These are phyloP conservation scores for Ectobius pallidus DNA, from an alignment of 2,888 invertebrate genomes.

Conservation along the genomic window DNA sequence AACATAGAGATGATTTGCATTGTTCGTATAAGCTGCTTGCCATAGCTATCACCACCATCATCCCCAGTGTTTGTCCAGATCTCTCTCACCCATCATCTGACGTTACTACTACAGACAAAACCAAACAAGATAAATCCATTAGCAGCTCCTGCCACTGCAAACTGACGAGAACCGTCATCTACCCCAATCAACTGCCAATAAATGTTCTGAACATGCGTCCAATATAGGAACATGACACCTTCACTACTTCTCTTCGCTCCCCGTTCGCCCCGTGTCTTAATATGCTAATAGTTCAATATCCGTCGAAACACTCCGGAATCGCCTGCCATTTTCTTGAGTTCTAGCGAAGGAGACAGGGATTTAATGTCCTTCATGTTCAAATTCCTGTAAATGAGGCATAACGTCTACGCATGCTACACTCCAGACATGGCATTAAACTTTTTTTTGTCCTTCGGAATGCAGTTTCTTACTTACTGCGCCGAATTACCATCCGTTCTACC, in stretches of 20 bases:
- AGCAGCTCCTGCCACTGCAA: constrained; percentile 4
- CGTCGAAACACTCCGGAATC: too few species aligned
- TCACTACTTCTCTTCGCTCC: not conserved
- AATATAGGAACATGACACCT: not conserved
- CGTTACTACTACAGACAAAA: not conserved
- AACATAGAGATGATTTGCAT: not conserved
- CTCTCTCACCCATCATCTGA: not conserved
- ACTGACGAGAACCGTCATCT: not conserved
- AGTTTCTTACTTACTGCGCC: too few species aligned
- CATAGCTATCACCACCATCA: not conserved
- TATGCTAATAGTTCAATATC: too few species aligned
- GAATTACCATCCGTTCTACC: too few species aligned
- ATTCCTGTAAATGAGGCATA: too few species aligned
- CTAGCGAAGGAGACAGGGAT: too few species aligned
- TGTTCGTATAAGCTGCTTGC: not conserved
- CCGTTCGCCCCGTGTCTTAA: too few species aligned
- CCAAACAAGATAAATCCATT: constrained; percentile 25
- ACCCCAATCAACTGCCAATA: not conserved
- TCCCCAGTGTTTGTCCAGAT: not conserved
- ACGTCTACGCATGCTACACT: too few species aligned
- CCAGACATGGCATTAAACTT: too few species aligned
- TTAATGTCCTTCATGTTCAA: too few species aligned
- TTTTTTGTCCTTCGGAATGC: too few species aligned
- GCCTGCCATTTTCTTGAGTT: too few species aligned
- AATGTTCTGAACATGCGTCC: not conserved